phyloP scores from a whole-genome alignment of 1,140 invertebrate genomes.

The Bombus turneri region DNA sequence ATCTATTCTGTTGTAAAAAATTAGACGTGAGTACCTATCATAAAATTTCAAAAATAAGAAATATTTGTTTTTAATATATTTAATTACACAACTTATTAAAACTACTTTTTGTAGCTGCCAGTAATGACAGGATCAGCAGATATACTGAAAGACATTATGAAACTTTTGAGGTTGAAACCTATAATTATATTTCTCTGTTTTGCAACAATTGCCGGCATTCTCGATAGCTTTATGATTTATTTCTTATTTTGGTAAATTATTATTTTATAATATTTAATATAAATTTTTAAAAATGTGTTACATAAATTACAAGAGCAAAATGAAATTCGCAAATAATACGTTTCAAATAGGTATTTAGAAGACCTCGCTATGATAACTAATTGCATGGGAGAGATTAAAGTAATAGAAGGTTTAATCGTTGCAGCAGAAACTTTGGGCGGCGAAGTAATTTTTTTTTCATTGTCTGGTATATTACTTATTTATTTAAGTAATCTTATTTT shows the following conservation, averaged over 20 bases:
- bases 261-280: neutral
- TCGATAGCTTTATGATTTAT: slow-evolving; percentile 90
- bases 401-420: slow-evolving; percentile 89
- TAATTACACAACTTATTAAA: neutral
- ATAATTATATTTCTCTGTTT: slow-evolving; percentile 87
- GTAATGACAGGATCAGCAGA: slow-evolving; percentile 85
- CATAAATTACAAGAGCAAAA: neutral
- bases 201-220: slow-evolving; percentile 87
- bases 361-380: slow-evolving; percentile 86
- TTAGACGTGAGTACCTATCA: slow-evolving; percentile 82
- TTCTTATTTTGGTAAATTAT: slow-evolving; percentile 89
- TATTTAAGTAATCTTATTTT: neutral
- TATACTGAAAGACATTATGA: slow-evolving; percentile 85
- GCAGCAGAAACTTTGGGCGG: slow-evolving; percentile 89
- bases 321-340: slow-evolving; percentile 11
- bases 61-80: slow-evolving; percentile 12
- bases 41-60: neutral
- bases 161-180: slow-evolving; percentile 84
- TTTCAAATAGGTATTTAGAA: slow-evolving; percentile 86
- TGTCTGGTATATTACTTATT: slow-evolving; percentile 67
- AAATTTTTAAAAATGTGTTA: neutral
- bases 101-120: slow-evolving; percentile 84
- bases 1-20: slow-evolving; percentile 85
- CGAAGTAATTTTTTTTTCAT: slow-evolving; percentile 88
- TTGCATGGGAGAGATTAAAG: slow-evolving; percentile 86